Conservation (phyloP, 2,113 vertebrate genomes). For the Ptyas mucosa region DNA sequence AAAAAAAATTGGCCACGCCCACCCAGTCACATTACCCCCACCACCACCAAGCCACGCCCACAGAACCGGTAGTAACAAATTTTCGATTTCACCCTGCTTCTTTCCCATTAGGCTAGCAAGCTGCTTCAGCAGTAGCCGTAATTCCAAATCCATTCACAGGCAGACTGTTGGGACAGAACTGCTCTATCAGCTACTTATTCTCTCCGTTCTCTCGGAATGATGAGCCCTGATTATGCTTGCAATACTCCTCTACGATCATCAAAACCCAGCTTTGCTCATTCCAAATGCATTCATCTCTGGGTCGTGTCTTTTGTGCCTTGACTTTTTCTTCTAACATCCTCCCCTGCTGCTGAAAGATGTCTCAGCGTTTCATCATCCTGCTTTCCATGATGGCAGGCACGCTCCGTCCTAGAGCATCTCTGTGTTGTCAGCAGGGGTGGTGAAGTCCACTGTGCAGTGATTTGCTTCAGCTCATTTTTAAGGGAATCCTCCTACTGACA, state of each 20-base stretch:
- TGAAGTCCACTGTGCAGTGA: constrained; percentile 17
- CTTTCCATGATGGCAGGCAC: background rate
- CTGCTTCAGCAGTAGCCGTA: background rate
- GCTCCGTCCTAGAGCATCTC: background rate
- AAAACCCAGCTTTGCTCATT: background rate
- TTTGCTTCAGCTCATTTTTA: constrained; percentile 1
- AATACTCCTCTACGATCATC: no score
- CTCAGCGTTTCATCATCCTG: constrained; percentile 13
- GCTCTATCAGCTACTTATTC: background rate
- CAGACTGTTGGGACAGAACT: background rate
- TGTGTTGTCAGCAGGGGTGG: background rate
- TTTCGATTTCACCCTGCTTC: no score
- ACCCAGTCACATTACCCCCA: no score
- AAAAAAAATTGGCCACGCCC: no score
- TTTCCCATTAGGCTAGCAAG: background rate
- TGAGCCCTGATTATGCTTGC: background rate
- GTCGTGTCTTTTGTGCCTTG: background rate
- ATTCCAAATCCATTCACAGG: background rate
- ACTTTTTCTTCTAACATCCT: background rate
- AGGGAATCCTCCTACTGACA: constrained; percentile 18
- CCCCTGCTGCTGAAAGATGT: constrained; percentile 9
- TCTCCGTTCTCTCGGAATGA: background rate
- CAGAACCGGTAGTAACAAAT: no score
- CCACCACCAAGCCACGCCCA: no score
- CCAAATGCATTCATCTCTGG: background rate